These are phyloP conservation scores for Phyllotis vaccarum DNA, from an alignment of 2,797 vertebrate species.

Conservation along the genomic window DNA sequence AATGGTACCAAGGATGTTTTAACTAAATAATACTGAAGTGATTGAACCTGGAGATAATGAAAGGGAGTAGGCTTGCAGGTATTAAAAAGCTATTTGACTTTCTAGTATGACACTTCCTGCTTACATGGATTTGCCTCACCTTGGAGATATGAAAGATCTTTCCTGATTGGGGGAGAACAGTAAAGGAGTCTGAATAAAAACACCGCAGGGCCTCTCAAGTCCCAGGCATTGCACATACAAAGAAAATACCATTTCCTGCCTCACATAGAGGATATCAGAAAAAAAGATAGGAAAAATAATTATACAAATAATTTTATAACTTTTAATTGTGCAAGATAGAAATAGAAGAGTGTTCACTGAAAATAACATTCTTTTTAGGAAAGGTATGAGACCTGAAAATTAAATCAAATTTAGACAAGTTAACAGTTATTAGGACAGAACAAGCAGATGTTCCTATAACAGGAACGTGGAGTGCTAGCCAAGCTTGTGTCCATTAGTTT, in stretches of 20 bases:
- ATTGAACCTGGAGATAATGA: neutral
- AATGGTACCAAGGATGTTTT: neutral
- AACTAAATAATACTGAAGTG: neutral
- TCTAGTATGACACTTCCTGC: neutral
- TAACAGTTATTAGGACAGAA: neutral
- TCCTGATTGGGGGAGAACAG: neutral
- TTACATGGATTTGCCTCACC: neutral
- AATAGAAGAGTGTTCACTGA: neutral
- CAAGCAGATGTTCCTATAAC: neutral
- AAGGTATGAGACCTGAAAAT: neutral
- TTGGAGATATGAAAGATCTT: neutral
- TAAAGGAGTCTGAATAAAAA: constrained; percentile 44
- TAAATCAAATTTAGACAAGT: neutral
- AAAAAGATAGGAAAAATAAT: neutral
- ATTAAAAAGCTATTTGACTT: neutral
- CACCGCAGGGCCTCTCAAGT: neutral
- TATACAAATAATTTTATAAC: neutral
- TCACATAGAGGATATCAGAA: neutral
- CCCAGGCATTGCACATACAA: neutral
- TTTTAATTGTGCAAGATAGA: neutral
- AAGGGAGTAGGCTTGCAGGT: neutral
- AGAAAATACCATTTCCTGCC: neutral
- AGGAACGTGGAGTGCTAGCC: neutral
- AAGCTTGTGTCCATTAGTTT: neutral
- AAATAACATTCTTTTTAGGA: neutral